These are phyloP conservation scores for Psococerastis gibbosa DNA, from an alignment of 2,888 invertebrate species.

Conservation along the genomic window DNA sequence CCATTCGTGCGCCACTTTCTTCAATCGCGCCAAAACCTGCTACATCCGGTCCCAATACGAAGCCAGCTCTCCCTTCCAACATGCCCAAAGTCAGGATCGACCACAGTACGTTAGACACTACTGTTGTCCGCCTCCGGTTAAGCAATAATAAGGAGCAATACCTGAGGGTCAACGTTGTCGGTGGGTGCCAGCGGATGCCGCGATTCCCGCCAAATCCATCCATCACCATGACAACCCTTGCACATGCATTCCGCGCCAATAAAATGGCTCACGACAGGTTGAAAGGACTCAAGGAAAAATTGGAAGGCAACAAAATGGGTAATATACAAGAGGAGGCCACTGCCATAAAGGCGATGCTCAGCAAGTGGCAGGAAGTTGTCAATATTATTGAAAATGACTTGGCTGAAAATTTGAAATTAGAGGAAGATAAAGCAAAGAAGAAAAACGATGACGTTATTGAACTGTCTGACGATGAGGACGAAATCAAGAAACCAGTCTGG, in stretches of 20 bases:
- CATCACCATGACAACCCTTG: not conserved
- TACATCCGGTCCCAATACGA: too few relatives aligned
- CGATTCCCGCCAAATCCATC: not conserved
- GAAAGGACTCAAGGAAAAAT: not conserved
- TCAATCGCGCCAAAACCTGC: too few relatives aligned
- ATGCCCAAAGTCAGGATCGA: not conserved
- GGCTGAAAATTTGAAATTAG: not conserved
- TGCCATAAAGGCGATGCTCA: not conserved
- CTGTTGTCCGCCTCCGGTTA: not conserved
- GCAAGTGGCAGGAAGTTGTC: not conserved
- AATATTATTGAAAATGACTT: not conserved
- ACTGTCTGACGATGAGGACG: not conserved
- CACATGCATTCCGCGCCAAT: not conserved
- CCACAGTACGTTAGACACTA: not conserved
- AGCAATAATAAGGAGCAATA: not conserved
- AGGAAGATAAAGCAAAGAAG: not conserved
- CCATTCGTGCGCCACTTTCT: too few relatives aligned
- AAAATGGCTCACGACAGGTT: not conserved
- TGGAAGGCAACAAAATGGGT: not conserved
- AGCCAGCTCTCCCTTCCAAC: too few relatives aligned
- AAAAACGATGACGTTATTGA: not conserved
- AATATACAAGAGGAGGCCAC: not conserved
- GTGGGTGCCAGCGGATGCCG: not conserved
- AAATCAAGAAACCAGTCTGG: not conserved
- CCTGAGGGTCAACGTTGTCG: not conserved